Evolutionary conservation across 1,140 invertebrate species (phyloP).

Genomic region (Archivesica marissinica): DNA sequence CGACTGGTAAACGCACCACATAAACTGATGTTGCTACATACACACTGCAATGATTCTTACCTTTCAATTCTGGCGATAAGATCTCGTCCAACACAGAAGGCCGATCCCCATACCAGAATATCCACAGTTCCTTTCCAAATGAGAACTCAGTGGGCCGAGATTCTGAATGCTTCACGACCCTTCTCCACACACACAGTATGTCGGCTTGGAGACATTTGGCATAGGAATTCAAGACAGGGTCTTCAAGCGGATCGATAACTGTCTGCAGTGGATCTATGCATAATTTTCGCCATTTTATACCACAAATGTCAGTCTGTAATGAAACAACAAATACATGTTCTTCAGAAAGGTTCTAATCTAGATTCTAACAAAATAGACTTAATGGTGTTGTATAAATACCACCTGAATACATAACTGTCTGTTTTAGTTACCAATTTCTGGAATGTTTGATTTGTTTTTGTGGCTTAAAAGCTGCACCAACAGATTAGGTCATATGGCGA

Average conservation of each 20-base stretch:
- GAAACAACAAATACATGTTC: too few species aligned
- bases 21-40: too few species aligned
- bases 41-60: conserved; percentile 83
- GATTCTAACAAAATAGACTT: too few species aligned
- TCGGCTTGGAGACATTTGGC: conserved; percentile 96
- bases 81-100: conserved; percentile 88
- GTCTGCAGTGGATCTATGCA: conserved; percentile 90
- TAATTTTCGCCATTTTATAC: conserved; percentile 99
- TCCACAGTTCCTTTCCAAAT: conserved; percentile 95
- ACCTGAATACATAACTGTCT: too few species aligned
- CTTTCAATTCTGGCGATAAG: conserved; percentile 87
- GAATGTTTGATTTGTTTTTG: too few species aligned
- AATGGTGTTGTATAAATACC: too few species aligned
- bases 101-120: conserved; percentile 99
- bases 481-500: too few species aligned
- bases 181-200: conserved; percentile 98
- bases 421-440: too few species aligned
- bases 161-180: conserved; percentile 85
- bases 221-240: conserved; percentile 96
- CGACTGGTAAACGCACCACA: too few species aligned
- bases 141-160: conserved; percentile 55
- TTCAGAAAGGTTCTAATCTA: too few species aligned
- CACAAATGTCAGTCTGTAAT: conserved; percentile 97
- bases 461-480: too few species aligned
- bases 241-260: conserved; percentile 88